Evolutionary conservation across 2,888 invertebrate genomes (phyloP), one percentile per base, ranked within the genome.

Genomic region (Drosophila peninsularis): DNA sequence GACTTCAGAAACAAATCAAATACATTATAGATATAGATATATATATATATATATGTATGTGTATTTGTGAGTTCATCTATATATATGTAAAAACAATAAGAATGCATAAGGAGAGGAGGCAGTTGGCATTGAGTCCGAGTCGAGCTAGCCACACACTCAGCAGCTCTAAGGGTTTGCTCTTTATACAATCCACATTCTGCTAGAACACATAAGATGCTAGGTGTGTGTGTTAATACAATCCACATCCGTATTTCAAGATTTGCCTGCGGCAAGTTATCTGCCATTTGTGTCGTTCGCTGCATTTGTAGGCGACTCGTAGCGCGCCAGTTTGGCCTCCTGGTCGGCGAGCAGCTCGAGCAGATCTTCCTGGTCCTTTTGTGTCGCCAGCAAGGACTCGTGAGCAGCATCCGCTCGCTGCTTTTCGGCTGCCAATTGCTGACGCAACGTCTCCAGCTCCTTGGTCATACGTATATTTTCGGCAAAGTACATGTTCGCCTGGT

Each of bases 321-420:
- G 93, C 49, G 93, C 93, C 39, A 97, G 92, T 91, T 96, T 96
- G 57, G 90, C 90, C 69, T 92, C 98, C 94, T 99, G 98, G 91
- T 99, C 98, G 0, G 97, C 96, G 41, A 99, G 93, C 64, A 99
- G 93, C 88, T 97, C 96, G 62, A 99, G 92, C 71, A 99, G 93
- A 92, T 99, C 98, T 81, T 99, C 99, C 91, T 99, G 98, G 89
- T 99, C 99, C 90, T 96, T 97, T 89, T 94, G 95, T 71, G 97
- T 89, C 75, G 94, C 94, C 42, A 94, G 94, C 77, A 96, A 90
- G 77, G 96, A 95, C 0, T 91, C 82, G 17, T 78, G 77, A 3
- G 83, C 87, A 5, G 66, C 72, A 45, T 88, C 88, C 4, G 90
- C 88, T 1, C 88, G 77, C 34, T 83, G 83, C 34, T 86, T 89